Evolutionary conservation across 2,888 invertebrate species (phyloP).

Genomic region (Eupithecia centaureata): DNA sequence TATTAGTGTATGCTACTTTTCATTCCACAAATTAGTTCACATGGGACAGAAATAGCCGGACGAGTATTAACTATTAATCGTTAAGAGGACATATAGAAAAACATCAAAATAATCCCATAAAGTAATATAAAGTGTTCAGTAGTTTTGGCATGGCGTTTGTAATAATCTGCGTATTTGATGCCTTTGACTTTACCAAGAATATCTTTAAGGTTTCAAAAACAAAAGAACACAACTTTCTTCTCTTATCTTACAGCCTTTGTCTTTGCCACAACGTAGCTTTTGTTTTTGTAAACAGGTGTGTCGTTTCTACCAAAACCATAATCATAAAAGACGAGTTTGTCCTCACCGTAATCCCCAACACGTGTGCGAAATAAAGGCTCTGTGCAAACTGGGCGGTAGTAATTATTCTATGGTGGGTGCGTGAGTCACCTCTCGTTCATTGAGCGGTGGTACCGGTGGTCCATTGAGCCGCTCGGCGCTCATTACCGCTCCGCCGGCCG

Average conservation of each 20-base stretch:
- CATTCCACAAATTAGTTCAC: too few relatives aligned
- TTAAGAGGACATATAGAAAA: too few relatives aligned
- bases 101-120: too few relatives aligned
- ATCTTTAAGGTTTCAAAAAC: neutral
- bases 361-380: slow-evolving; percentile 66
- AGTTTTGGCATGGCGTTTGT: neutral
- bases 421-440: slow-evolving; percentile 79
- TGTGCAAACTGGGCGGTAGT: slow-evolving; percentile 60
- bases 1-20: too few relatives aligned
- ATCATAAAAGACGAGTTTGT: slow-evolving; percentile 45
- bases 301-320: slow-evolving; percentile 36
- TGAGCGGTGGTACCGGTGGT: slow-evolving; percentile 58
- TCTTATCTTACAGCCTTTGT: neutral
- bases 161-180: neutral
- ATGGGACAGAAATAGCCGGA: too few relatives aligned
- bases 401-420: slow-evolving; percentile 76
- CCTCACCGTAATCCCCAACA: slow-evolving; percentile 60
- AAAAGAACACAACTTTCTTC: neutral
- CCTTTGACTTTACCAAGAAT: neutral
- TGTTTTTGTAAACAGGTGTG: slow-evolving; percentile 47
- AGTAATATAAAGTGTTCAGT: too few relatives aligned
- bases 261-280: slow-evolving; percentile 10
- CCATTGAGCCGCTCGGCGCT: slow-evolving; percentile 81
- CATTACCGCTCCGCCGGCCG: slow-evolving; percentile 83
- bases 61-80: too few relatives aligned